Conservation (phyloP, 2,888 invertebrate species). For the Diplolepis rosae region DNA sequence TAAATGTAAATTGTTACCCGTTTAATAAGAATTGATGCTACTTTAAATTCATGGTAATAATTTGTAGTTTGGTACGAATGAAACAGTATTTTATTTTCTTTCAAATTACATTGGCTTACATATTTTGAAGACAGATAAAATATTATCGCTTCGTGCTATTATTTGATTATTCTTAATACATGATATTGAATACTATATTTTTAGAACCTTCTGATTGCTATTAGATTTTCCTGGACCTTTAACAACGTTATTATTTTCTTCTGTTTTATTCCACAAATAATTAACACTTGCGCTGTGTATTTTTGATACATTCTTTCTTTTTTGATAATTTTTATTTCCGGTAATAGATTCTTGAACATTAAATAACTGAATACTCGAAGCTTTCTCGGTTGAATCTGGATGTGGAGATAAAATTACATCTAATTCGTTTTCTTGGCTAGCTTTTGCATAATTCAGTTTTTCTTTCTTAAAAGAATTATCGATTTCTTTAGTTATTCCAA, state of each 20-base stretch:
- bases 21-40: background rate
- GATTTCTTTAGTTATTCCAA: background rate
- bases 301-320: background rate
- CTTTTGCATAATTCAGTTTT: background rate
- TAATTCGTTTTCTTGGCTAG: background rate
- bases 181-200: background rate
- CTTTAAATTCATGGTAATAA: too few species aligned
- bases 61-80: too few species aligned
- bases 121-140: background rate
- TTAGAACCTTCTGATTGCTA: background rate
- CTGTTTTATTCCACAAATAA: background rate
- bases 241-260: background rate
- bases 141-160: background rate
- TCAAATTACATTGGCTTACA: too few species aligned
- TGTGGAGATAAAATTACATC: background rate
- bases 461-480: background rate
- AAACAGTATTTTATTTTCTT: background rate
- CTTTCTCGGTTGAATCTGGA: background rate
- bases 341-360: background rate
- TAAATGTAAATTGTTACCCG: too few species aligned
- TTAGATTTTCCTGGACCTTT: background rate
- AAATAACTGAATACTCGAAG: constrained; percentile 7
- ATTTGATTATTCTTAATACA: background rate
- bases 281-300: background rate
- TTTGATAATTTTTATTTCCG: background rate